A percentile compares a stretch with the other conserved stretches of the same genome.
These are phyloP conservation scores for Panthera tigris DNA, from an alignment of 2,113 vertebrate species.

Conservation along the genomic window DNA sequence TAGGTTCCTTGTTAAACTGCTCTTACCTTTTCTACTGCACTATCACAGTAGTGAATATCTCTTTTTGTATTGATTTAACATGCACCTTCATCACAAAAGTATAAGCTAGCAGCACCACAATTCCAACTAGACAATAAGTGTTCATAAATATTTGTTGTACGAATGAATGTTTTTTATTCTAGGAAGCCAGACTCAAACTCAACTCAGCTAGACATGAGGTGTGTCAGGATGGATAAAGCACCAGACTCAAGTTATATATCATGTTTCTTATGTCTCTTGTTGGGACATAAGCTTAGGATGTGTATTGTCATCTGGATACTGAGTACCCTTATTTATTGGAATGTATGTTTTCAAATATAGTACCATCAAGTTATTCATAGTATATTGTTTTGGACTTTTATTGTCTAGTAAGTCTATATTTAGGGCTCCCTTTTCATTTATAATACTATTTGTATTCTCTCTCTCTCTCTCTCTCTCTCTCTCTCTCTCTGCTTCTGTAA, in stretches of 20 bases:
- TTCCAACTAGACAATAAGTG: background rate
- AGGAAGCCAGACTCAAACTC: background rate
- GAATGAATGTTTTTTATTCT: constrained; percentile 21
- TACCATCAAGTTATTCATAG: background rate
- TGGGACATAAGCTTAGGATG: background rate
- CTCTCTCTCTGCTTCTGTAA: background rate
- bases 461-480: background rate
- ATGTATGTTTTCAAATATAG: background rate
- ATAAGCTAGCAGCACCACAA: background rate
- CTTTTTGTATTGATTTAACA: constrained; percentile 28
- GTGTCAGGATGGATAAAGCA: background rate
- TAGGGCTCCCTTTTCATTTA: background rate
- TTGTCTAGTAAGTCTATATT: background rate
- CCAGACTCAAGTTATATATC: background rate
- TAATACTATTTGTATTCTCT: background rate
- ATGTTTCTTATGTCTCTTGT: background rate
- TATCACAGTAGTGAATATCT: background rate
- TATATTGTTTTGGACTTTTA: constrained; percentile 16
- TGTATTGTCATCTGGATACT: background rate
- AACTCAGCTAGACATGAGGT: background rate
- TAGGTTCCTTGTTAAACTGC: background rate
- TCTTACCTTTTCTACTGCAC: background rate
- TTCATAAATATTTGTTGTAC: background rate
- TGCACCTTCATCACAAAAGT: background rate
- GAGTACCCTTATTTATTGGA: background rate